These are phyloP conservation scores for Chroicocephalus ridibundus DNA, from an alignment of 2,113 vertebrate genomes.

Conservation along the genomic window DNA sequence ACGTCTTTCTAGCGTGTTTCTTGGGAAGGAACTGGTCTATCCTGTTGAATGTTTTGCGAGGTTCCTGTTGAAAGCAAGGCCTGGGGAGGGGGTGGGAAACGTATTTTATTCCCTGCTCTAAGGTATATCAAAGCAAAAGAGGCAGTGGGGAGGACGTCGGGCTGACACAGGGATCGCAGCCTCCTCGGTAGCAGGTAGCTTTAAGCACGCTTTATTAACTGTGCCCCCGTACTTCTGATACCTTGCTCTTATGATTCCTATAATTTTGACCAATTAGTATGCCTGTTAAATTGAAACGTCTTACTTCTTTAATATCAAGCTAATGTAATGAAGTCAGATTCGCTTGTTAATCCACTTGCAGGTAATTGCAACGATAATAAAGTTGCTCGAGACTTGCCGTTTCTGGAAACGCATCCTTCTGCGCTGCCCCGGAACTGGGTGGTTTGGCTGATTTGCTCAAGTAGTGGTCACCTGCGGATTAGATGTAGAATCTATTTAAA, in stretches of 20 bases:
- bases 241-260: fast-evolving
- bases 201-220: background rate
- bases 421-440: background rate
- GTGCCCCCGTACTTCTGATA: background rate
- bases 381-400: background rate
- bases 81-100: background rate
- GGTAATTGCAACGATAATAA: background rate
- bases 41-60: background rate
- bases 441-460: background rate
- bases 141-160: background rate
- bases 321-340: background rate
- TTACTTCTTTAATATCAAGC: background rate
- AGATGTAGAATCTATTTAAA: background rate
- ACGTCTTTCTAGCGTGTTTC: background rate
- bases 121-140: background rate
- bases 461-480: background rate
- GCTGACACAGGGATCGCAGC: fast-evolving
- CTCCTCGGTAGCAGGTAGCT: background rate
- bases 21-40: background rate
- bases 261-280: background rate
- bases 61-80: background rate
- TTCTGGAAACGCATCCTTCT: background rate
- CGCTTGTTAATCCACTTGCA: background rate
- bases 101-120: background rate
- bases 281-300: background rate